A percentile compares a stretch with the other conserved stretches of the same genome.
Conservation (phyloP, 30 jellyfish, hydroid and myxozoan species). For the Rhopilema esculentum region DNA sequence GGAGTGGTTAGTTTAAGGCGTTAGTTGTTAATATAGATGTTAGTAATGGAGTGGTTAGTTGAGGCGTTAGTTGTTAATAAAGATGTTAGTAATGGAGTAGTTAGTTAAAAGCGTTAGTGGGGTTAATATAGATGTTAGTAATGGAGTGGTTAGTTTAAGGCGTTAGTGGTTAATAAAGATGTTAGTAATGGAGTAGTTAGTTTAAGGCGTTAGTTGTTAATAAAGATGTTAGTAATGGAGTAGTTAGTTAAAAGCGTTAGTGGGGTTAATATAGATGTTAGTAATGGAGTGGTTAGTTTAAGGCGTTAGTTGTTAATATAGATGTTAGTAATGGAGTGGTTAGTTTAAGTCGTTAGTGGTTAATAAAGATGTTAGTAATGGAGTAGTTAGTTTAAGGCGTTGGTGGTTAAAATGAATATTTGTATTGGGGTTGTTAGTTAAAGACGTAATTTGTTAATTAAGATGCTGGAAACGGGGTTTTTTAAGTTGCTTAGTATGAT, state of each 20-base stretch:
- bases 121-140: background rate
- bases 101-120: background rate
- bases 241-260: background rate
- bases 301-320: background rate
- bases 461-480: no score
- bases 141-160: background rate
- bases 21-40: background rate
- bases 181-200: background rate
- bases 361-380: background rate
- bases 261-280: background rate
- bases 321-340: background rate
- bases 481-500: no score
- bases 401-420: background rate
- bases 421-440: background rate
- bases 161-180: background rate
- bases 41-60: background rate
- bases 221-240: background rate
- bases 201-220: background rate
- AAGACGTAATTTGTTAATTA: background rate
- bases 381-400: slow-evolving; percentile 8
- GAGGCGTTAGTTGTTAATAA: background rate
- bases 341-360: background rate
- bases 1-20: background rate
- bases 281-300: background rate
- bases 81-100: background rate